Conservation (phyloP, 2,888 invertebrate genomes). For the Lasioglossum vierecki region DNA sequence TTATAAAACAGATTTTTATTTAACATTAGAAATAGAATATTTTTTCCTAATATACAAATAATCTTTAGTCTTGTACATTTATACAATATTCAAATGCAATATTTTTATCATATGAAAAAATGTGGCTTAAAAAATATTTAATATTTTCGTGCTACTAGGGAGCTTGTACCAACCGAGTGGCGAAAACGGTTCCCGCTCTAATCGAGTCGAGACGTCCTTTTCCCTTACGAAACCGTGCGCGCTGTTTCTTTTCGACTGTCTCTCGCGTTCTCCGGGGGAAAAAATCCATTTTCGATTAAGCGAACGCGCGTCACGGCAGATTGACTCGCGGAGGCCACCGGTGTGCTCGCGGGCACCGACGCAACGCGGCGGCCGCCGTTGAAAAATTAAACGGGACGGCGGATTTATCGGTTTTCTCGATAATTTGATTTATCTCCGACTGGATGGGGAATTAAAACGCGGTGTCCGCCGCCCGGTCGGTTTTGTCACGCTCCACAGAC, state of each 20-base stretch:
- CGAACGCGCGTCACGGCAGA: conserved; percentile 9
- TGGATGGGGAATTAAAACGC: conserved; percentile 35
- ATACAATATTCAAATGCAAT: too few species aligned
- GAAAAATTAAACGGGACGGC: conserved; percentile 17
- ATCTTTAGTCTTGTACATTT: too few species aligned
- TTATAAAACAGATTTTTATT: too few species aligned
- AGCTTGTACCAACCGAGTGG: too few species aligned
- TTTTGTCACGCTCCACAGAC: conserved; percentile 50
- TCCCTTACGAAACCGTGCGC: conserved; percentile 2
- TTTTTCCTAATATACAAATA: too few species aligned
- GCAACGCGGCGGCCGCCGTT: too few species aligned
- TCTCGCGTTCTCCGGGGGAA: background rate
- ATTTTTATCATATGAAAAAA: too few species aligned
- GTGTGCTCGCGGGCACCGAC: background rate
- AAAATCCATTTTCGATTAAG: conserved; percentile 20
- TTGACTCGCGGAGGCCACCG: conserved; percentile 9
- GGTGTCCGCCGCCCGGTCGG: conserved; percentile 28
- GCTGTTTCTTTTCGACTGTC: background rate
- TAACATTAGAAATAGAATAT: too few species aligned
- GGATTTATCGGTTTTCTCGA: conserved; percentile 19
- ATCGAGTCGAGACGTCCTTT: conserved; percentile 4
- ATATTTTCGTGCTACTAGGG: too few species aligned
- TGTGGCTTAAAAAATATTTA: too few species aligned
- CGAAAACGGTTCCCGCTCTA: background rate
- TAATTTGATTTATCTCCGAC: conserved; percentile 54